A percentile compares a stretch with the other conserved stretches of the same genome.
These are phyloP conservation scores for Spinibarbus caldwelli DNA, from an alignment of 2,797 vertebrate species.

Conservation along the genomic window DNA sequence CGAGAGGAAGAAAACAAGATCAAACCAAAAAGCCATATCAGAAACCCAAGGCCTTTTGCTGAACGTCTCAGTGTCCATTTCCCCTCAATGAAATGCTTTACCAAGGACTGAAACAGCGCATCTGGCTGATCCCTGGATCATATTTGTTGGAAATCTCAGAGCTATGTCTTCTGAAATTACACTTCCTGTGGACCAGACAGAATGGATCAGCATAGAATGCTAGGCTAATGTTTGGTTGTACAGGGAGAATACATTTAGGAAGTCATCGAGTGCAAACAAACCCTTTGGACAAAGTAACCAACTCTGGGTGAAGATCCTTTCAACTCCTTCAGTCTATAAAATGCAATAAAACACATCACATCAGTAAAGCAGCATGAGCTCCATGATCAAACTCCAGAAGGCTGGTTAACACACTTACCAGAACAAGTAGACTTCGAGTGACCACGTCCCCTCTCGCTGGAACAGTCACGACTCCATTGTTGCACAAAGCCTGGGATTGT, in stretches of 20 bases:
- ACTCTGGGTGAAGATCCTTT: slow-evolving; percentile 66
- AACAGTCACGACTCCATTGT: slow-evolving; percentile 65
- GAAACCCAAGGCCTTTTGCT: too few species aligned
- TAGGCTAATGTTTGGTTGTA: background rate
- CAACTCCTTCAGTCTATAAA: slow-evolving; percentile 75
- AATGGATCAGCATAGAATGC: background rate
- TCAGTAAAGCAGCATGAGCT: background rate
- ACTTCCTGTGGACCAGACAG: slow-evolving; percentile 56
- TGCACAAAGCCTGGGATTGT: slow-evolving; percentile 59
- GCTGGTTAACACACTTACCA: slow-evolving; percentile 56
- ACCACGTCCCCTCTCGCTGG: slow-evolving; percentile 74
- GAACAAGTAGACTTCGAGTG: slow-evolving; percentile 67
- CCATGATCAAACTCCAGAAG: background rate
- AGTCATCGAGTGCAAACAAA: too few species aligned
- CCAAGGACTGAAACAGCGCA: slow-evolving; percentile 21
- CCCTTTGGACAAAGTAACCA: slow-evolving; percentile 75
- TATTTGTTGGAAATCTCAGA: slow-evolving; percentile 66
- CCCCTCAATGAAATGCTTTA: background rate
- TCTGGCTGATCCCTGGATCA: slow-evolving; percentile 69
- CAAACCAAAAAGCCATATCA: too few species aligned
- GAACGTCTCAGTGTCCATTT: too few species aligned
- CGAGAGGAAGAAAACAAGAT: background rate
- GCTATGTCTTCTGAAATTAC: slow-evolving; percentile 50
- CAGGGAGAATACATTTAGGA: background rate
- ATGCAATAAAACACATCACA: background rate